phyloP scores from a whole-genome alignment of 2,797 vertebrate genomes.

The Leptodactylus fallax region DNA sequence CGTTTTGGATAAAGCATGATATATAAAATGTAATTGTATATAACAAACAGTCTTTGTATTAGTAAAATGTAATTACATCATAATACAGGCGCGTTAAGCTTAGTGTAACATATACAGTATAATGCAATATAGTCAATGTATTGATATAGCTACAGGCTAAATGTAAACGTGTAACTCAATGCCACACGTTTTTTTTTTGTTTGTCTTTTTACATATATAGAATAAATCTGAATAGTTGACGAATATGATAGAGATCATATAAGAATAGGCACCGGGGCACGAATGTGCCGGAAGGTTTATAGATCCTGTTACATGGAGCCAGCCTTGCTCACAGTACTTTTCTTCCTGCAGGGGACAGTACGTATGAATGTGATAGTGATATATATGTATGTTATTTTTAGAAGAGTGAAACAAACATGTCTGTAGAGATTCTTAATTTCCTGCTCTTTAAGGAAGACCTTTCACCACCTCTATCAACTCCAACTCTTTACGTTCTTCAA shows the following conservation, averaged over 20 bases:
- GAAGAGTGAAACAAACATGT: background rate
- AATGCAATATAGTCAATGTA: conserved; percentile 12
- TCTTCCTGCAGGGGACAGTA: no score
- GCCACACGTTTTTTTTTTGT: conserved; percentile 1
- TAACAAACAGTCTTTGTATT: conserved; percentile 37
- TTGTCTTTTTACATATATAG: background rate
- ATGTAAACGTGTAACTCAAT: conserved; percentile 59
- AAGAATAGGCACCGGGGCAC: background rate
- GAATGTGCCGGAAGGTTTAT: background rate
- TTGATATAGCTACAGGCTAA: conserved; percentile 7
- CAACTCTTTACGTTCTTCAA: no score
- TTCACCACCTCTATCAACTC: no score
- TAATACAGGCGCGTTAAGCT: conserved; percentile 41
- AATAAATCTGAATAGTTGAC: background rate
- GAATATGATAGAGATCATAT: background rate
- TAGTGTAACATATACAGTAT: conserved; percentile 31
- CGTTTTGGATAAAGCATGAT: background rate
- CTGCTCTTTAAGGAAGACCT: no score
- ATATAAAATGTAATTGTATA: background rate
- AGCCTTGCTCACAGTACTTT: background rate
- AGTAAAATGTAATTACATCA: conserved; percentile 54
- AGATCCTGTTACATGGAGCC: background rate
- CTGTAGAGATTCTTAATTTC: background rate
- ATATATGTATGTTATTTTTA: background rate
- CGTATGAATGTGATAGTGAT: background rate